A percentile compares a stretch with the other conserved stretches of the same genome.
Evolutionary conservation across 2,888 invertebrate species (phyloP).

Genomic region (Xestia ashworthii): DNA sequence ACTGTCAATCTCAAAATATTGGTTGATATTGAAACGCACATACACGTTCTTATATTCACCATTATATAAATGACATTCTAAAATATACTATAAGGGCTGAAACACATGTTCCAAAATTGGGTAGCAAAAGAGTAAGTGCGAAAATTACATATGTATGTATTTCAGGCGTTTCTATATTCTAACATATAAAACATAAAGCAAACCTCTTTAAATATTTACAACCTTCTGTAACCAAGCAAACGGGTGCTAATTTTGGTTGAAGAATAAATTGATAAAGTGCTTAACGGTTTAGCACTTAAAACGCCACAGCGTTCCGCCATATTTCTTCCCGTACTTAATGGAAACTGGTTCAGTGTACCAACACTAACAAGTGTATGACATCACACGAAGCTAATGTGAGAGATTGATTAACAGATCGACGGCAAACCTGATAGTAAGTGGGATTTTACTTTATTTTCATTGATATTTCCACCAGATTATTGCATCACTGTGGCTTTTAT

Average conservation of each 20-base stretch:
- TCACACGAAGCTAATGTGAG: neutral
- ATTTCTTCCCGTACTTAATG: slow-evolving; percentile 8
- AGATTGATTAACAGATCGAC: neutral
- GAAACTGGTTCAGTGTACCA: neutral
- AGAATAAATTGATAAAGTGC: neutral
- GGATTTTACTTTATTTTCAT: no score
- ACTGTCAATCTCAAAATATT: slow-evolving; percentile 67
- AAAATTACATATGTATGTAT: slow-evolving; percentile 22
- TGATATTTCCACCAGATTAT: neutral
- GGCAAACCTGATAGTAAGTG: neutral
- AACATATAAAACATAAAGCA: neutral
- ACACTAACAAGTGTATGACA: neutral
- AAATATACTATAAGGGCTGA: neutral
- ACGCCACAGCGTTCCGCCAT: slow-evolving; percentile 5
- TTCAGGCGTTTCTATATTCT: slow-evolving; percentile 14
- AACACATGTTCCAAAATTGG: neutral
- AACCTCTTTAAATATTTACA: slow-evolving; percentile 12
- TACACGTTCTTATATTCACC: slow-evolving; percentile 35
- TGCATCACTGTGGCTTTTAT: neutral
- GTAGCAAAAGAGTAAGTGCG: neutral
- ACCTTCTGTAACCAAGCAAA: neutral
- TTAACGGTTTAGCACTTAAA: slow-evolving; percentile 15
- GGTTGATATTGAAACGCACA: slow-evolving; percentile 62
- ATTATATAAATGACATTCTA: slow-evolving; percentile 17
- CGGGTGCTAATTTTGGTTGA: slow-evolving; percentile 7